These are phyloP conservation scores for Daubentonia madagascariensis DNA, from an alignment of 2,113 vertebrate species.

Conservation along the genomic window DNA sequence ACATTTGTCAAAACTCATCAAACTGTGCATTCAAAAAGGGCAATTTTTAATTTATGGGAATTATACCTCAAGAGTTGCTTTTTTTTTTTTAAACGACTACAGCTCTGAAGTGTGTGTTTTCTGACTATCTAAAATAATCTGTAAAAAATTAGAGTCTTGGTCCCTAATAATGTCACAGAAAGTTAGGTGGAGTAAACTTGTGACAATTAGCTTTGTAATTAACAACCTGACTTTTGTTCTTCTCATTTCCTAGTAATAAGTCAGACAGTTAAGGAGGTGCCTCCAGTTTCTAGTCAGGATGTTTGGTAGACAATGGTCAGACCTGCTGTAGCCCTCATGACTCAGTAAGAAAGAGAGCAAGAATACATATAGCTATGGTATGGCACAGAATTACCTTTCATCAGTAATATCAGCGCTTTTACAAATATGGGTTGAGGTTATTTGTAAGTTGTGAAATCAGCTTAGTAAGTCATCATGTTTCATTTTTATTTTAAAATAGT, in stretches of 20 bases:
- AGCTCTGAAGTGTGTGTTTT: background rate
- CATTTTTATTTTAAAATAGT: background rate
- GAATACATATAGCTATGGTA: background rate
- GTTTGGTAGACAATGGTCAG: background rate
- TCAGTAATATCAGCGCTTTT: background rate
- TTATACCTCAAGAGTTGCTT: background rate
- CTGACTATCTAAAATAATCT: background rate
- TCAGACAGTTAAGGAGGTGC: background rate
- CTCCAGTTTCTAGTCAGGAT: background rate
- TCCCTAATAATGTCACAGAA: background rate
- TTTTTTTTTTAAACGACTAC: background rate
- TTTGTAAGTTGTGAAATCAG: background rate
- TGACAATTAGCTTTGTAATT: background rate
- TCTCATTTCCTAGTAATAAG: background rate
- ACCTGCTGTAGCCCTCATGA: background rate
- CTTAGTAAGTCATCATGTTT: background rate
- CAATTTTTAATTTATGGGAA: background rate
- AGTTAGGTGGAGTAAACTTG: background rate
- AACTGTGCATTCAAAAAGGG: background rate
- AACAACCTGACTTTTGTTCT: background rate
- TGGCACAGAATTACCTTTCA: background rate
- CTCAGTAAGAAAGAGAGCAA: background rate
- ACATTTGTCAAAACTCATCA: background rate
- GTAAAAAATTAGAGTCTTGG: background rate
- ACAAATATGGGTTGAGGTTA: background rate